These are phyloP conservation scores for Atlantisia rogersi DNA, from an alignment of 2,113 vertebrate genomes.

Conservation along the genomic window DNA sequence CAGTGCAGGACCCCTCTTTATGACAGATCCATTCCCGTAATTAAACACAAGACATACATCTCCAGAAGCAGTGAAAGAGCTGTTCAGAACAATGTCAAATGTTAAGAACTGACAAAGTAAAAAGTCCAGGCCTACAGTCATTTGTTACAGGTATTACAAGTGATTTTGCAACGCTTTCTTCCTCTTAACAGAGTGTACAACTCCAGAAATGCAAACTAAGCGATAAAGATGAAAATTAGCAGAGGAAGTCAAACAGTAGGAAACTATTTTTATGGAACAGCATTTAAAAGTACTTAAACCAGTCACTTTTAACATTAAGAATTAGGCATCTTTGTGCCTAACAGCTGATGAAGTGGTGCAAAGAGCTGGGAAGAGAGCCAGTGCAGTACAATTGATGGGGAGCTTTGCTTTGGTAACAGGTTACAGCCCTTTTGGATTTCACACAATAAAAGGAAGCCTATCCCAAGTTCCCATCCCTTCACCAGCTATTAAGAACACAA, in stretches of 20 bases:
- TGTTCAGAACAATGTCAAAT: constrained; percentile 4
- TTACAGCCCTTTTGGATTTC: constrained; percentile 54
- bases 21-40: neutral
- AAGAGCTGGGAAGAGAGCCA: constrained; percentile 47
- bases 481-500: constrained; percentile 41
- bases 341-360: constrained; percentile 41
- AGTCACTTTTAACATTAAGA: constrained; percentile 20
- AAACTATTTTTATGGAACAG: neutral
- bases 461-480: constrained; percentile 48
- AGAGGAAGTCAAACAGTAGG: constrained; percentile 40
- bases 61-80: neutral
- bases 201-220: constrained; percentile 52
- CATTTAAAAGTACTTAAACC: constrained; percentile 15
- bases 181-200: constrained; percentile 14
- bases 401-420: constrained; percentile 59
- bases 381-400: constrained; percentile 33
- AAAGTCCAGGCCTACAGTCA: neutral
- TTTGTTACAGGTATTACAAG: constrained; percentile 5
- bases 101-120: constrained; percentile 1
- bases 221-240: constrained; percentile 44
- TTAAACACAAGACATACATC: neutral
- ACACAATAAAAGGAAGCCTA: constrained; percentile 69
- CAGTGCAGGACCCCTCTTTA: neutral
- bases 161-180: constrained; percentile 46
- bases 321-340: constrained; percentile 5